Evolutionary conservation across 2,888 invertebrate genomes (phyloP).

Genomic region (Cantharis rufa): DNA sequence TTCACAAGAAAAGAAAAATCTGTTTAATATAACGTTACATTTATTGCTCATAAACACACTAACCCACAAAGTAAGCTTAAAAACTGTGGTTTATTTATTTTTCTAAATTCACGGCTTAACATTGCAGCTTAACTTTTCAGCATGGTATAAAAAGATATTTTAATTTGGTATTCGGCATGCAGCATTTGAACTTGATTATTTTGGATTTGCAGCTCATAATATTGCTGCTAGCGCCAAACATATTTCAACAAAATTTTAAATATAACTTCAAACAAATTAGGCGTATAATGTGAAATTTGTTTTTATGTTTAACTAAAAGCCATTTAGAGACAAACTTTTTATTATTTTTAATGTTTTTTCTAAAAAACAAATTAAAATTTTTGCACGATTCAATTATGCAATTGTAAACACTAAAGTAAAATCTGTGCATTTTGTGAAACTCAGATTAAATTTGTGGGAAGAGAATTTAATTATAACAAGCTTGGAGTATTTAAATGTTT

Average conservation of each 20-base stretch:
- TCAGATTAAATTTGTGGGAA: neutral
- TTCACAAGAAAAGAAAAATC: neutral
- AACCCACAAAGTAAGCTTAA: neutral
- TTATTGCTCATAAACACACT: neutral
- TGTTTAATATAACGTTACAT: neutral
- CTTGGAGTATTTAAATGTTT: neutral
- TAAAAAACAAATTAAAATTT: neutral
- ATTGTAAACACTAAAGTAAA: neutral
- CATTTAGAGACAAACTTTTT: neutral
- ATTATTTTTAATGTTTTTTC: neutral
- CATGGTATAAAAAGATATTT: neutral
- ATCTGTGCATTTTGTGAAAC: neutral
- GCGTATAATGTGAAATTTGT: neutral
- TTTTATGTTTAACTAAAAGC: neutral
- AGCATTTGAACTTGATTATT: neutral
- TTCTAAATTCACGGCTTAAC: neutral
- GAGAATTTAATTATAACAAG: neutral
- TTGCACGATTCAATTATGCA: neutral
- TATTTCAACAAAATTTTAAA: neutral
- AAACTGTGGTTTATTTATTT: neutral
- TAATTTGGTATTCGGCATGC: neutral
- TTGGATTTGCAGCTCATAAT: neutral
- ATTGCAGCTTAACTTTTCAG: neutral
- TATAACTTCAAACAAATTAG: neutral
- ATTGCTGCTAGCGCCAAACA: neutral